Base-by-base conservation (phyloP, 2,797 vertebrate species). In the Hyperoplus lanceolatus region DNA sequence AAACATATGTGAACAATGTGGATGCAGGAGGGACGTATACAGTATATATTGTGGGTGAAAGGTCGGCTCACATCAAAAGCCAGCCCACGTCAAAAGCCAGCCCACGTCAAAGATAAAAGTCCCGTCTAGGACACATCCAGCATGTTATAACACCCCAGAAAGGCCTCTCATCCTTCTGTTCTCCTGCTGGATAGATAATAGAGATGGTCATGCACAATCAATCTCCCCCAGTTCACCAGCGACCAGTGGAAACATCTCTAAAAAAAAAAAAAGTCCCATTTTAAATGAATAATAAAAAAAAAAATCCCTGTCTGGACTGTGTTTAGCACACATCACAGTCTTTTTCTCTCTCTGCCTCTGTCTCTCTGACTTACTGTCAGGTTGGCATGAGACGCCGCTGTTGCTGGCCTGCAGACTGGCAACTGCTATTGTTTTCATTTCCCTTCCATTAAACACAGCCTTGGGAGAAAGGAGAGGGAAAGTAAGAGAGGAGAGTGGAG, bases 341-440 rank as follows among this genome's bases (percentile, higher is more conserved):
- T 80, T 71, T 83, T 68, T 69, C 68, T 82, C 69, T 14, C 61
- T 57, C 49, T 21, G 61, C 43, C 81, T 84, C 64, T 58, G 80
- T 83, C 69, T 83, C 78, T 75, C 53, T 65, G 71, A 85, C 83
- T 88, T 77, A 73, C 56, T 66, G 80, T 89, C 87, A 91, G 83
- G 85, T 85, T 87, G 88, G 88, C 88, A 29, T 29, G 29, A 84
- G 79, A 77, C 29, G 29, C 29, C 29, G 79, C 70, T 13, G 76
- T n/a, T 73, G 81, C 71, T 73, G 81, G 83, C 79, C 84, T 69
- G 71, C 82, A 91, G 85, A 91, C 85, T 90, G 89, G 83, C 83
- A 85, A 83, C 29, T 53, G 75, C 86, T 81, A 90, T 92, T 95
- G 93, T 94, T 94, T 94, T 92, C 83, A 93, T 94, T 94, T 94